Percentiles rank a stretch among this genome's conserved stretches.
phyloP scores from a whole-genome alignment of 2,888 invertebrate species.

The Acronicta psi region DNA sequence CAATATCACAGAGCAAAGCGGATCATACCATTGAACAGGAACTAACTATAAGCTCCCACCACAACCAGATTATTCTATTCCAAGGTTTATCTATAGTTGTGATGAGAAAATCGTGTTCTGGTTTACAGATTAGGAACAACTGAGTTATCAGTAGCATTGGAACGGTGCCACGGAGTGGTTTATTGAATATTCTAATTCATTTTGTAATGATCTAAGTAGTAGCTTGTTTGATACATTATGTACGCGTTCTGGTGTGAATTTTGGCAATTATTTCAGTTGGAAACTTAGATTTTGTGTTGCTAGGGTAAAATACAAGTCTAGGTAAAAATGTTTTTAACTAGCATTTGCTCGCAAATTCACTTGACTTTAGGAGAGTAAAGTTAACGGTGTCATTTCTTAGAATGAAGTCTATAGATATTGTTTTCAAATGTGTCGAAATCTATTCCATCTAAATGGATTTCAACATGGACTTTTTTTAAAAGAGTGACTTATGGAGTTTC shows the following conservation, averaged over 20 bases:
- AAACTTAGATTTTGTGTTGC: background rate
- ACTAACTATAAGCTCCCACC: slow-evolving; percentile 56
- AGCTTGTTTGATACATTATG: slow-evolving; percentile 27
- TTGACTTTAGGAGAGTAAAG: too few species aligned
- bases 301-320: background rate
- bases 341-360: too few species aligned
- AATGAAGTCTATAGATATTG: too few species aligned
- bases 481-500: too few species aligned
- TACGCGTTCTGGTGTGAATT: background rate
- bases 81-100: slow-evolving; percentile 57
- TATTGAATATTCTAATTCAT: slow-evolving; percentile 55
- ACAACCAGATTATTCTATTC: slow-evolving; percentile 55
- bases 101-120: slow-evolving; percentile 65
- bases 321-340: too few species aligned
- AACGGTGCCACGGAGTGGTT: slow-evolving; percentile 32
- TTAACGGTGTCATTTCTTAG: too few species aligned
- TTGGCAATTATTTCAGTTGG: background rate
- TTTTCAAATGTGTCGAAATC: too few species aligned
- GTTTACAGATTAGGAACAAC: slow-evolving; percentile 55
- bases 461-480: too few species aligned
- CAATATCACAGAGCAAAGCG: slow-evolving; percentile 17
- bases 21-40: slow-evolving; percentile 44
- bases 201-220: slow-evolving; percentile 18
- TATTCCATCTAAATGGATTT: too few species aligned
- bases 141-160: slow-evolving; percentile 47